These are phyloP conservation scores for Fulica atra DNA, from an alignment of 2,113 vertebrate species.

Conservation along the genomic window DNA sequence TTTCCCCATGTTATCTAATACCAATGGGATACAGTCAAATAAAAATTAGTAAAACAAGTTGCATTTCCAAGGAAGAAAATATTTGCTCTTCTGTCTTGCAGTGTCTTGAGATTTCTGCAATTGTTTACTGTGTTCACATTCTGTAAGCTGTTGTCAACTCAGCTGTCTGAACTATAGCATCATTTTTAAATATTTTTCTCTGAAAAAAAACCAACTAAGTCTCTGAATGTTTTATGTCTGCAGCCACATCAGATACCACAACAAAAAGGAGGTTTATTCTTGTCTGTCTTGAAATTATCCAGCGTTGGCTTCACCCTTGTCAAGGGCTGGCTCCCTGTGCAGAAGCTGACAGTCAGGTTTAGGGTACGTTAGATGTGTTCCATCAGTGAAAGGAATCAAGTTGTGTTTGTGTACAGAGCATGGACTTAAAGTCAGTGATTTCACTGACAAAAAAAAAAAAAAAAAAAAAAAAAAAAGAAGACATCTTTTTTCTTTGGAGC, in stretches of 20 bases:
- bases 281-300: constrained; percentile 38
- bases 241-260: constrained; percentile 9
- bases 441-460: not conserved
- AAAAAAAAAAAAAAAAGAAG: not conserved
- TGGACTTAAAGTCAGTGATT: constrained; percentile 29
- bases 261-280: constrained; percentile 5
- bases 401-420: not conserved
- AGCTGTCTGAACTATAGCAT: constrained; percentile 68
- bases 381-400: constrained; percentile 20
- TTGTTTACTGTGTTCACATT: constrained; percentile 57
- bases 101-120: constrained; percentile 63
- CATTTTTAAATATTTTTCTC: constrained; percentile 67
- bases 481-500: not conserved
- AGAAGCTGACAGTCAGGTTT: not conserved
- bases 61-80: constrained; percentile 56
- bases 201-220: constrained; percentile 14
- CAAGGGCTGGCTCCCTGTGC: constrained; percentile 25
- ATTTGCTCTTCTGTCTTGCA: constrained; percentile 25
- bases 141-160: constrained; percentile 66
- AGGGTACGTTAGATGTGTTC: not conserved
- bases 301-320: constrained; percentile 26
- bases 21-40: constrained; percentile 17
- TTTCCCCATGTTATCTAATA: not conserved
- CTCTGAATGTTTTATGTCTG: constrained; percentile 51
- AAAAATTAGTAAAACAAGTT: constrained; percentile 64